Conservation (phyloP, 2,797 vertebrate species). For the Linurgus olivaceus region DNA sequence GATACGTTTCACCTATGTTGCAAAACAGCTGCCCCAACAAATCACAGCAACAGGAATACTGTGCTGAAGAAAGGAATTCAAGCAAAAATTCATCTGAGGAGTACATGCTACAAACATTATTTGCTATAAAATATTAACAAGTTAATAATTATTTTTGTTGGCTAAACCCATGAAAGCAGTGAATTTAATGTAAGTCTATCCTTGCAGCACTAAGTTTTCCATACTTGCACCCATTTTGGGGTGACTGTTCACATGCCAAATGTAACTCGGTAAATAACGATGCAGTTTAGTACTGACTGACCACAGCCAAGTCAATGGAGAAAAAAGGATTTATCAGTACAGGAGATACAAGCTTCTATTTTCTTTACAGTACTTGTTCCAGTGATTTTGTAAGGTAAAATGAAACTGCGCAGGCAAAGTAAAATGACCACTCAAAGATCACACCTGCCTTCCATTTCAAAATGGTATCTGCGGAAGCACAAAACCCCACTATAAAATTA, state of each 20-base stretch:
- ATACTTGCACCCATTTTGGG: not conserved
- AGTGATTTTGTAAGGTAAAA: not conserved
- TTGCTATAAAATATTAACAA: not conserved
- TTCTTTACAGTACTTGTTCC: not conserved
- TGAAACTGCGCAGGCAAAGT: not conserved
- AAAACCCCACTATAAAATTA: not conserved
- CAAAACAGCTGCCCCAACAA: not conserved
- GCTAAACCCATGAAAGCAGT: not conserved
- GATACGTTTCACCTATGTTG: not conserved
- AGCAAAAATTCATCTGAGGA: not conserved
- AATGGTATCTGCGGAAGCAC: not conserved
- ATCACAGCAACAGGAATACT: not conserved
- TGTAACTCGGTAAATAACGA: not conserved
- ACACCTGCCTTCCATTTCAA: not conserved
- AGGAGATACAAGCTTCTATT: not conserved
- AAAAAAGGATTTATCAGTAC: not conserved
- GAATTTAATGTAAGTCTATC: not conserved
- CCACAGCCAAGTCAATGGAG: not conserved
- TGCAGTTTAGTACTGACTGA: not conserved
- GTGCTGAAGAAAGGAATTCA: not conserved
- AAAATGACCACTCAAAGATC: not conserved
- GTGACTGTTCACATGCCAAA: not conserved
- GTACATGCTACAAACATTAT: not conserved
- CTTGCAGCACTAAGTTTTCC: not conserved
- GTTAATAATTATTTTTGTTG: not conserved